Evolutionary conservation across 2,113 vertebrate species (phyloP).

Genomic region (Etheostoma spectabile): DNA sequence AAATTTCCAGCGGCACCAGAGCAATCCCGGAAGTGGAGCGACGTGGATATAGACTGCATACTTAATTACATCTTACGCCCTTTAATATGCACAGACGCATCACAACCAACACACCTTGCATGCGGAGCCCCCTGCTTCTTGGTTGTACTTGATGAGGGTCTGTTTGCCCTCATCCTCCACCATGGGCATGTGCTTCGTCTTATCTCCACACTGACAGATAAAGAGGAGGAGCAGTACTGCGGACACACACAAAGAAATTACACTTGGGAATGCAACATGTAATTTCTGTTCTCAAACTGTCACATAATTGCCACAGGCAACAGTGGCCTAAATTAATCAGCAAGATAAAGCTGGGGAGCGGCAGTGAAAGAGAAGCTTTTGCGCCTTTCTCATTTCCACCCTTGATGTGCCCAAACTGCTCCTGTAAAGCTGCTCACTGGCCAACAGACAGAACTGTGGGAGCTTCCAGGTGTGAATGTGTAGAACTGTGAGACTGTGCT

Average conservation of each 20-base stretch:
- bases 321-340: not conserved
- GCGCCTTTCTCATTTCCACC: not conserved
- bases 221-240: slow-evolving; percentile 73
- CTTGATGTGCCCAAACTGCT: not conserved
- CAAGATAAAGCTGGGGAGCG: not conserved
- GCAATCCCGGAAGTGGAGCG: too few species aligned
- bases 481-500: not conserved
- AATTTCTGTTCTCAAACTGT: not conserved
- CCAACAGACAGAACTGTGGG: not conserved
- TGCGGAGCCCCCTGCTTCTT: slow-evolving; percentile 75
- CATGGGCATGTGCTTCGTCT: not conserved
- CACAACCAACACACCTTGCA: slow-evolving; percentile 67
- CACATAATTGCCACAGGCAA: not conserved
- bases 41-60: too few species aligned
- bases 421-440: not conserved
- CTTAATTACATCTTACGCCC: not conserved
- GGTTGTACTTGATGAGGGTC: slow-evolving; percentile 81
- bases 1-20: too few species aligned
- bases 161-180: slow-evolving; percentile 67
- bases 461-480: not conserved
- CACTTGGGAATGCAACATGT: not conserved
- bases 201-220: slow-evolving; percentile 4
- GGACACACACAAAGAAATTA: slow-evolving; percentile 18
- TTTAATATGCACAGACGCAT: not conserved
- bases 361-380: not conserved